Percentiles rank a stretch among this genome's conserved stretches.
Evolutionary conservation across 1,140 invertebrate species (phyloP).

Genomic region (Laodelphax striatellus): DNA sequence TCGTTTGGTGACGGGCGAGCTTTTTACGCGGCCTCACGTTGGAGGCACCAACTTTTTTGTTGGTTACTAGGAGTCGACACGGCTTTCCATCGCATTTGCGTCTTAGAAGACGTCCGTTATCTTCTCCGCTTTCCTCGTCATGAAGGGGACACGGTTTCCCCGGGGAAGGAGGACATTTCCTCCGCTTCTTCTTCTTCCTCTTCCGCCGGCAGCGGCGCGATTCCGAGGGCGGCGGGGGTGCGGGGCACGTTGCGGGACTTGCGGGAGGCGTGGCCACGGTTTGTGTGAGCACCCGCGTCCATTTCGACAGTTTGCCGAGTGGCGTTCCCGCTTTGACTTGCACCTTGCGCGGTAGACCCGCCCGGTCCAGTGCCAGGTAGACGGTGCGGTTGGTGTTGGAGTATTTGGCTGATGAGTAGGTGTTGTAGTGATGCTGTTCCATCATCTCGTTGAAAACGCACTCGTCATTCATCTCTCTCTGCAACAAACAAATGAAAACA

Average conservation of each 20-base stretch:
- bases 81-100: constrained; percentile 11
- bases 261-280: constrained; percentile 31
- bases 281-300: constrained; percentile 54
- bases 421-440: constrained; percentile 73
- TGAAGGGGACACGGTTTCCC: background rate
- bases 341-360: constrained; percentile 53
- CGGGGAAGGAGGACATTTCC: background rate
- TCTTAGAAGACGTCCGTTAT: background rate
- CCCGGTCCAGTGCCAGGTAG: constrained; percentile 61
- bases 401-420: constrained; percentile 65
- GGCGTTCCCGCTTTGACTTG: constrained; percentile 50
- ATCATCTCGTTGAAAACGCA: constrained; percentile 78
- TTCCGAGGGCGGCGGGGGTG: constrained; percentile 1
- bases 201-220: background rate
- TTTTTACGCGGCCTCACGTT: background rate
- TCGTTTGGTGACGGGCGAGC: background rate
- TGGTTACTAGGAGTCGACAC: background rate
- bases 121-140: constrained; percentile 10
- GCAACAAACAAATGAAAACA: constrained; percentile 43
- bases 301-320: constrained; percentile 56
- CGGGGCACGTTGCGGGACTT: constrained; percentile 17
- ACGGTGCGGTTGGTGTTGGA: constrained; percentile 53
- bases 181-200: constrained; percentile 4
- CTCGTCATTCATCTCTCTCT: constrained; percentile 68
- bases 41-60: background rate